These are phyloP conservation scores for Microctonus brassicae DNA, from an alignment of 2,888 invertebrate species.

Conservation along the genomic window DNA sequence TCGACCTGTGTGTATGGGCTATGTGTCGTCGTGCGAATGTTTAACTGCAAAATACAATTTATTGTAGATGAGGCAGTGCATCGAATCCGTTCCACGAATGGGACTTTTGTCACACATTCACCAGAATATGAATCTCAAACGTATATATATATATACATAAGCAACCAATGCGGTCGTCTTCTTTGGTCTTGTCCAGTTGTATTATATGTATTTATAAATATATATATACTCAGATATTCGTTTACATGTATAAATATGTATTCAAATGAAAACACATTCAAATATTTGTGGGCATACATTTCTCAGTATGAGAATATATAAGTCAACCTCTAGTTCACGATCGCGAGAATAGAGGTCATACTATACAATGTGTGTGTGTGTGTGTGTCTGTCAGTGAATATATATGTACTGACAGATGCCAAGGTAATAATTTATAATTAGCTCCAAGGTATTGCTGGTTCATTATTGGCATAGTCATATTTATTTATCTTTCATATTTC, in stretches of 20 bases:
- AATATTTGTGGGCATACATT: conserved; percentile 23
- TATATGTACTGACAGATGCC: conserved; percentile 48
- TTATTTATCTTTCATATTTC: background rate
- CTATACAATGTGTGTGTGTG: background rate
- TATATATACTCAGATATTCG: no score
- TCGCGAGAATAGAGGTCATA: conserved; percentile 24
- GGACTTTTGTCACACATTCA: conserved; percentile 26
- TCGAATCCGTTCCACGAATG: conserved; percentile 36
- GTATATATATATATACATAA: no score
- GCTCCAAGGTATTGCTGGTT: conserved; percentile 54
- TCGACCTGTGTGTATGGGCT: background rate
- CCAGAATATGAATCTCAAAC: background rate
- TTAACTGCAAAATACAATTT: conserved; percentile 26
- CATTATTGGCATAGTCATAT: conserved; percentile 36
- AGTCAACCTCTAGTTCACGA: conserved; percentile 16
- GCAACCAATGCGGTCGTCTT: background rate
- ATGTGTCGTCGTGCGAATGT: background rate
- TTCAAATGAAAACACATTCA: background rate
- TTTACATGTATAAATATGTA: background rate
- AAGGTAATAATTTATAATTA: conserved; percentile 65
- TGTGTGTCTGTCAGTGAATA: background rate
- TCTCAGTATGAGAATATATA: conserved; percentile 34
- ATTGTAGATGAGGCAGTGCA: conserved; percentile 18
- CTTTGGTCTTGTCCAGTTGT: background rate
- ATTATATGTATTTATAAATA: background rate